Conservation (phyloP, 2,113 vertebrate genomes). For the Trinectes maculatus region DNA sequence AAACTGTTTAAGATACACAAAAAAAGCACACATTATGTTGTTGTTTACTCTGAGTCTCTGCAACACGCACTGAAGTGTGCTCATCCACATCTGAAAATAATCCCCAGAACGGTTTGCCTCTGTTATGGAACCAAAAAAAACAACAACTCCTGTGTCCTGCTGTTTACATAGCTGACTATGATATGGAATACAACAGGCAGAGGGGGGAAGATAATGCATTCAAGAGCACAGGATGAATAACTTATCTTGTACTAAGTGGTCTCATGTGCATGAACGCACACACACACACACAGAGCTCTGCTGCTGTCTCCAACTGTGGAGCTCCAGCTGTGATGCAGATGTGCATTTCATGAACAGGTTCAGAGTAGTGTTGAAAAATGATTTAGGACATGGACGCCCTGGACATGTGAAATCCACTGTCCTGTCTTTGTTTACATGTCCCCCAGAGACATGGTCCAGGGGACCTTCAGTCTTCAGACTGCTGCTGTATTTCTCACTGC, state of each 20-base stretch:
- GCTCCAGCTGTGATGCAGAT: slow-evolving; percentile 75
- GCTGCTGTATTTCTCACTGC: slow-evolving; percentile 22
- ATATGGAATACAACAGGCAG: slow-evolving; percentile 11
- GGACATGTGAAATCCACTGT: slow-evolving; percentile 28
- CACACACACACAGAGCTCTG: slow-evolving; percentile 15
- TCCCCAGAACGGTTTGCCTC: no score
- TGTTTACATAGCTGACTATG: background rate
- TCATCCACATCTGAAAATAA: background rate
- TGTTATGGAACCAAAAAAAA: background rate
- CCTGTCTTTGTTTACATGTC: slow-evolving; percentile 55
- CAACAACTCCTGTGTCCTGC: no score
- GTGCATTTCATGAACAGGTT: slow-evolving; percentile 49
- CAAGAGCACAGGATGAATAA: slow-evolving; percentile 52
- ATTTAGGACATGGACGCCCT: no score
- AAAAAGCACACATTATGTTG: background rate
- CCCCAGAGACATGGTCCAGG: slow-evolving; percentile 25
- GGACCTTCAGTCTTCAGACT: slow-evolving; percentile 53
- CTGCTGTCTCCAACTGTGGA: slow-evolving; percentile 12
- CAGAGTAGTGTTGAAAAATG: slow-evolving; percentile 1
- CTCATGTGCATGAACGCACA: slow-evolving; percentile 14
- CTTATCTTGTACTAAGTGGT: slow-evolving; percentile 46
- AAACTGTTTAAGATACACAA: background rate
- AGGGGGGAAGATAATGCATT: slow-evolving; percentile 21
- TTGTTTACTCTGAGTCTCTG: background rate
- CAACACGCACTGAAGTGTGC: background rate